Evolutionary conservation across 1,140 invertebrate genomes (phyloP).

Genomic region (Bombyx mori): DNA sequence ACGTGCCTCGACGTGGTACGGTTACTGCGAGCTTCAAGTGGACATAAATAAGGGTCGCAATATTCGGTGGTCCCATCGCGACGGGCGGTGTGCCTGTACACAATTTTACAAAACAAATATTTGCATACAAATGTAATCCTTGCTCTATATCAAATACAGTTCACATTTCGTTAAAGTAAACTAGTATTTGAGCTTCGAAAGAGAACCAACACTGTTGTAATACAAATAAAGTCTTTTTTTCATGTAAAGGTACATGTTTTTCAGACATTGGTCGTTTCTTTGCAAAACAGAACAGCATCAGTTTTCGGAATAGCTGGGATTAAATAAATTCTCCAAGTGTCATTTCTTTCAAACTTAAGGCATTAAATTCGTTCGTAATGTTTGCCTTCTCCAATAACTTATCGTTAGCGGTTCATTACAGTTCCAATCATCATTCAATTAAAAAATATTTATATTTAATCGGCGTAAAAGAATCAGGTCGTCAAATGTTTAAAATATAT

Average conservation of each 20-base stretch:
- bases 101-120: slow-evolving; percentile 38
- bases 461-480: no score
- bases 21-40: slow-evolving; percentile 60
- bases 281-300: slow-evolving; percentile 45
- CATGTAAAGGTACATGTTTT: slow-evolving; percentile 18
- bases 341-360: slow-evolving; percentile 35
- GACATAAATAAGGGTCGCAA: slow-evolving; percentile 65
- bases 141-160: slow-evolving; percentile 12
- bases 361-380: slow-evolving; percentile 32
- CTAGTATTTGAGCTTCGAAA: slow-evolving; percentile 19
- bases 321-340: slow-evolving; percentile 44
- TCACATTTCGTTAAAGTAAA: slow-evolving; percentile 12
- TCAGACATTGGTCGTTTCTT: slow-evolving; percentile 40
- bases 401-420: slow-evolving; percentile 14
- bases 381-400: slow-evolving; percentile 25
- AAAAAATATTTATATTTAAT: no score
- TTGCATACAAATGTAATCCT: slow-evolving; percentile 17
- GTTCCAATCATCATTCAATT: no score
- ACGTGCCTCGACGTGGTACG: slow-evolving; percentile 31
- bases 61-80: slow-evolving; percentile 57
- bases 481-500: no score
- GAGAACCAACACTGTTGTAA: slow-evolving; percentile 34
- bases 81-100: slow-evolving; percentile 36
- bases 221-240: slow-evolving; percentile 32
- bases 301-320: slow-evolving; percentile 48